These are phyloP conservation scores for Lasioglossum calceatum DNA, from an alignment of 2,888 invertebrate species.

Conservation along the genomic window DNA sequence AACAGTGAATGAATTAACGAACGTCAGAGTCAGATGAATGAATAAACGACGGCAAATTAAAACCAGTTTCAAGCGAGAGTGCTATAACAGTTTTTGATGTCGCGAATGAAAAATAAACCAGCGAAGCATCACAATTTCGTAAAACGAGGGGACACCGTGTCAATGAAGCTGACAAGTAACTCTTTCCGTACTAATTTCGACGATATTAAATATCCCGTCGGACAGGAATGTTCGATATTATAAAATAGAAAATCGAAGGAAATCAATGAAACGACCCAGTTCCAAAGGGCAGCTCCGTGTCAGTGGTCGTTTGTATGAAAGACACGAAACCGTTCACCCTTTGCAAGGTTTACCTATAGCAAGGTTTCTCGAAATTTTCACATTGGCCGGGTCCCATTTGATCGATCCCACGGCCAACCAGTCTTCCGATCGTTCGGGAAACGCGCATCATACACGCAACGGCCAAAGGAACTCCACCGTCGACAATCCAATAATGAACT, in stretches of 20 bases:
- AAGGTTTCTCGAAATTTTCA: slow-evolving; percentile 9
- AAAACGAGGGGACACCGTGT: background rate
- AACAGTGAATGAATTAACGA: background rate
- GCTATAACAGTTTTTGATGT: background rate
- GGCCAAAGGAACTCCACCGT: slow-evolving; percentile 42
- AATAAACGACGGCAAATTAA: background rate
- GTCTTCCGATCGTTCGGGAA: slow-evolving; percentile 11
- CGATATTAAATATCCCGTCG: background rate
- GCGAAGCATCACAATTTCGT: background rate
- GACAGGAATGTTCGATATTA: background rate
- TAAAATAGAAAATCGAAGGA: background rate
- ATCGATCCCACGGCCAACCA: slow-evolving; percentile 7
- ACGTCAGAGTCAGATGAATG: background rate
- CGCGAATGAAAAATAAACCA: background rate
- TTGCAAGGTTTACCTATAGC: background rate
- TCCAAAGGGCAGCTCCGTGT: background rate
- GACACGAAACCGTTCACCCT: background rate
- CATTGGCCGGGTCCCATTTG: background rate
- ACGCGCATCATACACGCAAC: slow-evolving; percentile 36
- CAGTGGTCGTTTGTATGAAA: background rate
- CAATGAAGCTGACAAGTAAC: background rate
- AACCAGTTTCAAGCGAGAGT: background rate
- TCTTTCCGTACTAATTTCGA: background rate
- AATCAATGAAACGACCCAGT: slow-evolving; percentile 1
- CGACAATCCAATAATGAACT: slow-evolving; percentile 47